Conservation (phyloP, 2,888 invertebrate species). For the Hirtodrosophila duncani region DNA sequence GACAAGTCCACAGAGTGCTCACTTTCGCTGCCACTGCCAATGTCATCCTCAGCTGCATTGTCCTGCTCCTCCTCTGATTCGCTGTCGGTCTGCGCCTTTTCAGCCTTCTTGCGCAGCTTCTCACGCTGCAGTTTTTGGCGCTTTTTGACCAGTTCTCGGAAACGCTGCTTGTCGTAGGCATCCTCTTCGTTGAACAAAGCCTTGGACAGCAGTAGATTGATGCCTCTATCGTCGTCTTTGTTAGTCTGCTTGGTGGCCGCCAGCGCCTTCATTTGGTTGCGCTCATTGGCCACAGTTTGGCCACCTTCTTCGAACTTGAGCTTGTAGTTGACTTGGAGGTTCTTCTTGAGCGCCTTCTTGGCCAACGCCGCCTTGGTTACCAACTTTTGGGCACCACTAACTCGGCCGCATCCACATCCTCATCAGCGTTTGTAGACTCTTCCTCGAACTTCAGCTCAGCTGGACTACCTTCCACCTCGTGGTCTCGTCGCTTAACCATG, state of each 20-base stretch:
- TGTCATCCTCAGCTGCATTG: constrained; percentile 81
- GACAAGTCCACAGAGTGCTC: constrained; percentile 84
- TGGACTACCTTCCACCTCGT: constrained; percentile 79
- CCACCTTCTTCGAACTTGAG: constrained; percentile 93
- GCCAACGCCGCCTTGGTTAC: constrained; percentile 92
- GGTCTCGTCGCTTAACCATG: constrained; percentile 83
- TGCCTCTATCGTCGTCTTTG: constrained; percentile 84
- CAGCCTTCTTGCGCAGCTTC: constrained; percentile 83
- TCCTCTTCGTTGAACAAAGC: constrained; percentile 90
- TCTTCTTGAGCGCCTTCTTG: constrained; percentile 92
- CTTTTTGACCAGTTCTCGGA: constrained; percentile 88
- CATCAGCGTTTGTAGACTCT: constrained; percentile 48
- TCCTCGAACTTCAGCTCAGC: constrained; percentile 28
- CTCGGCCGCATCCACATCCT: constrained; percentile 45
- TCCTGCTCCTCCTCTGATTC: constrained; percentile 22
- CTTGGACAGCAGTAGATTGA: constrained; percentile 90
- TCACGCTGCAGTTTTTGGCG: constrained; percentile 81
- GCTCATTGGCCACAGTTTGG: constrained; percentile 83
- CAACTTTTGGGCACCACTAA: constrained; percentile 79
- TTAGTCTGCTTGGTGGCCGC: constrained; percentile 81
- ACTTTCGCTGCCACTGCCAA: constrained; percentile 79
- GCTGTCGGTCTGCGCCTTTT: constrained; percentile 79
- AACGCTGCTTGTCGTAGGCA: constrained; percentile 89
- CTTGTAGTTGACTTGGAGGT: constrained; percentile 90
- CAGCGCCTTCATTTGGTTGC: constrained; percentile 84